A percentile compares a stretch with the other conserved stretches of the same genome.
Conservation (phyloP, 1,140 invertebrate species). For the Drosophila equinoxialis region DNA sequence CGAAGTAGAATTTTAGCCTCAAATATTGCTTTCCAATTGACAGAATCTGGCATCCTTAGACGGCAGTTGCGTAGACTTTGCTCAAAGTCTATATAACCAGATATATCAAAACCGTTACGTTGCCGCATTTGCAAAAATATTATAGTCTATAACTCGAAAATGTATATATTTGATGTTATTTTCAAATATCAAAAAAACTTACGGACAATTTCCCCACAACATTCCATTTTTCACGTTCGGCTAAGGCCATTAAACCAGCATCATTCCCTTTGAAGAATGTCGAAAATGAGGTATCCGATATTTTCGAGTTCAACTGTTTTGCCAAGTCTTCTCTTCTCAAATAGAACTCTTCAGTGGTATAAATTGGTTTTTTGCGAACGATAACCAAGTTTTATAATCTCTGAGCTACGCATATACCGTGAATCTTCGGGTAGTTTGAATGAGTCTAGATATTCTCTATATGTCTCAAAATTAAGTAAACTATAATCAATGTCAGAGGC, state of each 20-base stretch:
- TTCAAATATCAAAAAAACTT: background rate
- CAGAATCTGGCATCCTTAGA: slow-evolving; percentile 20
- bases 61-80: slow-evolving; percentile 45
- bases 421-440: slow-evolving; percentile 46
- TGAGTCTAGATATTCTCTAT: slow-evolving; percentile 49
- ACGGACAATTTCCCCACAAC: slow-evolving; percentile 50
- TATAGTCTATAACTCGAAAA: slow-evolving; percentile 48
- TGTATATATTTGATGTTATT: too few relatives aligned
- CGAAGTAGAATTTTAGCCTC: slow-evolving; percentile 27
- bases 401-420: slow-evolving; percentile 38
- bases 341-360: slow-evolving; percentile 45
- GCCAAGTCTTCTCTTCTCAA: slow-evolving; percentile 17
- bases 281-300: slow-evolving; percentile 16
- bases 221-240: slow-evolving; percentile 40
- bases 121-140: slow-evolving; percentile 59
- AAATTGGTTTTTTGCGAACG: slow-evolving; percentile 29
- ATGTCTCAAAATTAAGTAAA: slow-evolving; percentile 44
- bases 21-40: slow-evolving; percentile 61
- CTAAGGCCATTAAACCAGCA: slow-evolving; percentile 37
- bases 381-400: slow-evolving; percentile 43
- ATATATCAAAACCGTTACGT: slow-evolving; percentile 53
- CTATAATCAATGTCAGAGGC: slow-evolving; percentile 34
- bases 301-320: slow-evolving; percentile 35
- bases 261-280: slow-evolving; percentile 37
- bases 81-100: slow-evolving; percentile 69